Base-by-base conservation (phyloP, 2,888 invertebrate species). In the Antheraea yamamai region DNA sequence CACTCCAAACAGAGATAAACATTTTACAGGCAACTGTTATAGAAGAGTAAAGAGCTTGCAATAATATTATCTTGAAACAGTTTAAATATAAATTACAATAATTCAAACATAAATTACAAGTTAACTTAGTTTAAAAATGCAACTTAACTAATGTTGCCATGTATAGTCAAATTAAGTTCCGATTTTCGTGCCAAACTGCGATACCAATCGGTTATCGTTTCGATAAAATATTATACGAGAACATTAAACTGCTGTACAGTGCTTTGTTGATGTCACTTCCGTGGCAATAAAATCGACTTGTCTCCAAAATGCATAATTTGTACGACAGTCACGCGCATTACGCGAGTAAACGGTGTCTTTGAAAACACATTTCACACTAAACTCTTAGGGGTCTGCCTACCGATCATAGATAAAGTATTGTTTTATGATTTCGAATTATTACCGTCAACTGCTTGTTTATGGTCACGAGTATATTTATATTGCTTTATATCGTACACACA, bases 261-360 rank as follows among this genome's bases (percentile, higher is more conserved):
- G 91, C 90, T 94, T 94, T 94, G 94, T 93, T 92, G 94, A 94
- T 92, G 90, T 93, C 93, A 93, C 93, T 94, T 94, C 94, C 94
- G 90, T 82, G 83, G 92, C 89, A 92, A 93, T 95, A 94, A 95
- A 94, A 92, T 92, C 91, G 91, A 89, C 91, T 90, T 91, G 93
- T 92, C 92, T 89, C 91, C 88, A 86, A 94, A 94, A 94, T 91
- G 94, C 92, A 94, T 94, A 93, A 94, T 95, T 94, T 92, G 94
- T 94, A 94, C 88, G 87, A 87, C 88, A 92, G 94, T 93, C 94
- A 94, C 94, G 94, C 93, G 93, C 91, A 89, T 90, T 90, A 92
- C 88, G 92, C 90, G 92, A 92, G 94, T 94, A 95, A 94, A 95
- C 91, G 93, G 94, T 94, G 94, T 93, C 93, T 92, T 88, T 89